Evolutionary conservation across 2,888 invertebrate species (phyloP), one percentile per base, ranked within the genome.

Genomic region (Tetheella fluctuosa): DNA sequence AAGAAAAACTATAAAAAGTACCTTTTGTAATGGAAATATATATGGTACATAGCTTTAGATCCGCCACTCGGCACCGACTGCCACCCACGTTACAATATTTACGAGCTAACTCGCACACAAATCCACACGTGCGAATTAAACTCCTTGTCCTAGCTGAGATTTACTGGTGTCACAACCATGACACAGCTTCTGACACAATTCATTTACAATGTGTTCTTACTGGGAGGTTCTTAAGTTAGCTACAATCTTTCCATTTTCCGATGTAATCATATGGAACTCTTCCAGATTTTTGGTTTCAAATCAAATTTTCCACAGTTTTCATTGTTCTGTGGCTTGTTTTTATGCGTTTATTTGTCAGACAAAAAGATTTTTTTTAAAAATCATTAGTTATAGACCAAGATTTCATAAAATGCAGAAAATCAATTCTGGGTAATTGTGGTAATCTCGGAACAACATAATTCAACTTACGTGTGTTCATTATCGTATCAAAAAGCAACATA

Each of bases 81-180:
- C 48, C 48, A 48, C 48, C 48, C 48, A 48, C 48, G 48, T 48
- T 48, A 34, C 34, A 10, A 48, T 48, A 48, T 48, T 48, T 48
- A 48, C 48, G 48, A 48, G 48, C 20, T 6, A n/a, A 37, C 37
- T 37, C 17, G 42, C 37, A 42, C 17, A 48, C 17, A 17, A 48
- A 48, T 48, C 48, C 48, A 48, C 48, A 48, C 48, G 48, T 48
- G 48, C 48, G 48, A 48, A 48, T 48, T 20, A 20, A 48, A 48
- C 17, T 48, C 48, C 48, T 20, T 20, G 48, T 48, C 48, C 48
- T 48, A 20, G 48, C 48, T 20, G 48, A 48, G 48, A 48, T 48
- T 48, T 48, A 48, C 20, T 20, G 20, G 48, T 20, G 48, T 48
- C 48, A 48, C 48, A 48, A 48, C 48, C 48, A 20, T 48, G 20